Percentiles rank a stretch among this genome's conserved stretches.
Evolutionary conservation across 2,113 vertebrate species (phyloP).

Genomic region (Vimba vimba): DNA sequence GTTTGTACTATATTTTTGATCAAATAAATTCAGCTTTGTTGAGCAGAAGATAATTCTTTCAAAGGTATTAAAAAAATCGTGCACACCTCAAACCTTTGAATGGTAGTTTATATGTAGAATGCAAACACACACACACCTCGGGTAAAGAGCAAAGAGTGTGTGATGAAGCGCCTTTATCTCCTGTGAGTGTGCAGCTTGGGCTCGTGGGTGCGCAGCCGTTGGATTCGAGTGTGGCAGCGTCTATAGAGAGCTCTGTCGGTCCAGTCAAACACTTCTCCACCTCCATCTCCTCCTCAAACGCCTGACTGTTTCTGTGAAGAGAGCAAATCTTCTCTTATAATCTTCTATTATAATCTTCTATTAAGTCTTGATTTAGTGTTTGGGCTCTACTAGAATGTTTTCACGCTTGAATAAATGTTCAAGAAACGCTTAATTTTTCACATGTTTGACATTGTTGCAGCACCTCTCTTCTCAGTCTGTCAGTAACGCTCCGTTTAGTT

Average conservation of each 20-base stretch:
- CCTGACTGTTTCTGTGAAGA: slow-evolving; percentile 64
- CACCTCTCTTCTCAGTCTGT: no score
- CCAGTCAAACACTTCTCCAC: slow-evolving; percentile 3
- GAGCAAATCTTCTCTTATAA: neutral
- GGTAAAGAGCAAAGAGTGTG: neutral
- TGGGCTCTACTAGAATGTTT: no score
- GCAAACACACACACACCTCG: slow-evolving; percentile 24
- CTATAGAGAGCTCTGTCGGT: neutral
- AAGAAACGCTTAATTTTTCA: no score
- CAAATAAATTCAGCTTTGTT: no score
- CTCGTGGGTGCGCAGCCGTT: neutral
- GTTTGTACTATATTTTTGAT: no score
- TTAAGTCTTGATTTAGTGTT: no score
- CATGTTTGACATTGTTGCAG: no score
- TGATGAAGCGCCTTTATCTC: neutral
- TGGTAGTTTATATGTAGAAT: no score
- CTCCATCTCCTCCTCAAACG: slow-evolving; percentile 51
- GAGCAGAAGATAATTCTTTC: no score
- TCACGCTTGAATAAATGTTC: no score
- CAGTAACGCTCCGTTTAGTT: no score
- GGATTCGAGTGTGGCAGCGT: slow-evolving; percentile 15
- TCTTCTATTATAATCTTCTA: no score
- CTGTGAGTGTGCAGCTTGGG: neutral
- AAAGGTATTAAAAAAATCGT: neutral
- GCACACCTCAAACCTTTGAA: neutral